Conservation (phyloP, 2,888 invertebrate genomes). For the Cremastobaeus sp. region DNA sequence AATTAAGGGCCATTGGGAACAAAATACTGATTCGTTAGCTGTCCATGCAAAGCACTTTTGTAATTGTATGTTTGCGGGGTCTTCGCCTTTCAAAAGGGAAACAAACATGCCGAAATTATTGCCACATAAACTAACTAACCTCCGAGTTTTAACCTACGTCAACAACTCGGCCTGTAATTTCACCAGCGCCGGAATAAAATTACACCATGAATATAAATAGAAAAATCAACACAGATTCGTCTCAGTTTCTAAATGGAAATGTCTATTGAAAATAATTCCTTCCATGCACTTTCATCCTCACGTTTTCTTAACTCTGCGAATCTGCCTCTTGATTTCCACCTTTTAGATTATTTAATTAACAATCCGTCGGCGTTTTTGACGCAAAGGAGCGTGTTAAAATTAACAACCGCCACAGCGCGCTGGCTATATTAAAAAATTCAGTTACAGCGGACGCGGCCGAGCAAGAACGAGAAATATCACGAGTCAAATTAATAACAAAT, state of each 20-base stretch:
- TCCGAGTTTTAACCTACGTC: slow-evolving; percentile 22
- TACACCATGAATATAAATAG: neutral
- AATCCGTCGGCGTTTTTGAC: slow-evolving; percentile 27
- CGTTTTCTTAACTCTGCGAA: too few species aligned
- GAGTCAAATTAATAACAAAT: slow-evolving; percentile 54
- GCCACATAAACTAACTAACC: slow-evolving; percentile 29
- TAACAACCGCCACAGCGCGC: slow-evolving; percentile 10
- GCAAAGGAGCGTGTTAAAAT: slow-evolving; percentile 32
- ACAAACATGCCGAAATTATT: slow-evolving; percentile 20
- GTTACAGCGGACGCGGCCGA: neutral
- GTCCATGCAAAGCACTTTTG: slow-evolving; percentile 39
- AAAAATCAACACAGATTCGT: neutral
- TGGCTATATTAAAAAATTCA: slow-evolving; percentile 40
- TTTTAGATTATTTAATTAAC: slow-evolving; percentile 40
- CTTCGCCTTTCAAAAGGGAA: slow-evolving; percentile 44
- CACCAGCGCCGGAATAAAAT: slow-evolving; percentile 8
- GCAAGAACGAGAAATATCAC: slow-evolving; percentile 30
- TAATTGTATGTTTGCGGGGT: slow-evolving; percentile 50
- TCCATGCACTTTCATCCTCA: too few species aligned
- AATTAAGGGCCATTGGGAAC: slow-evolving; percentile 54
- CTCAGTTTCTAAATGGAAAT: too few species aligned
- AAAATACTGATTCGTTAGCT: slow-evolving; percentile 57
- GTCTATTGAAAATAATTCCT: too few species aligned
- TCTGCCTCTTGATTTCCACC: slow-evolving; percentile 14
- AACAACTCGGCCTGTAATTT: slow-evolving; percentile 37